Percentiles rank a stretch among this genome's conserved stretches.
Evolutionary conservation across 2,797 vertebrate species (phyloP).

Genomic region (Cyprinodon diabolis): DNA sequence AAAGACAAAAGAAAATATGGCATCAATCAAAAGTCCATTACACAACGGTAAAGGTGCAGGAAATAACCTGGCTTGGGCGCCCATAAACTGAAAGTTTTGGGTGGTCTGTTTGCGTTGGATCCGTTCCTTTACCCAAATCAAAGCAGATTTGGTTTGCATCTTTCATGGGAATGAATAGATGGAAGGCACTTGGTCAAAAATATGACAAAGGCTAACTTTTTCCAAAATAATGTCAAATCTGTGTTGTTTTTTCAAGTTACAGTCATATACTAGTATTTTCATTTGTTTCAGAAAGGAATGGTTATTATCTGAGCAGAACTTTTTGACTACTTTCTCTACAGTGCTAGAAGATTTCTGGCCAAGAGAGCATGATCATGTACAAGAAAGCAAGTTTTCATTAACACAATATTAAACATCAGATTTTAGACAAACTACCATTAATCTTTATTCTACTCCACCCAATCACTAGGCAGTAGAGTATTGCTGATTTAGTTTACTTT

Average conservation of each 20-base stretch:
- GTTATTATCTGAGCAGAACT: conserved; percentile 35
- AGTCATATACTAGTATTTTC: neutral
- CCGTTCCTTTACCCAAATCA: conserved; percentile 47
- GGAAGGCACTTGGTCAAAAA: conserved; percentile 33
- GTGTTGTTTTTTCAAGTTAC: conserved; percentile 8
- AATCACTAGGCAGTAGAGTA: too few relatives aligned
- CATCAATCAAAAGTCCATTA: conserved; percentile 64
- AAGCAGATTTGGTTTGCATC: conserved; percentile 35
- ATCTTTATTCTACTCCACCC: too few relatives aligned
- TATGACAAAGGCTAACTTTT: conserved; percentile 32
- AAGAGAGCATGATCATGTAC: conserved; percentile 51
- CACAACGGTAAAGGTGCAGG: conserved; percentile 47
- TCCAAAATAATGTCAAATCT: conserved; percentile 41
- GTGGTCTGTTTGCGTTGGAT: conserved; percentile 60
- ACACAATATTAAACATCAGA: conserved; percentile 13
- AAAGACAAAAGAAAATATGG: conserved; percentile 68
- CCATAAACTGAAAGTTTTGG: conserved; percentile 49
- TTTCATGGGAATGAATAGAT: conserved; percentile 39
- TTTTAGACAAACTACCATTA: too few relatives aligned
- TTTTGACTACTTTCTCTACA: conserved; percentile 38
- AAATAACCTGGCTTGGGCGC: conserved; percentile 37
- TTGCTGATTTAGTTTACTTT: too few relatives aligned
- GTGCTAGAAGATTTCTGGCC: conserved; percentile 47
- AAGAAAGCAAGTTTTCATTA: conserved; percentile 45
- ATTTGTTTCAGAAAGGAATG: conserved; percentile 33